A percentile compares a stretch with the other conserved stretches of the same genome.
phyloP scores from a whole-genome alignment of 2,888 invertebrate genomes.

The Acholoe squamosa region DNA sequence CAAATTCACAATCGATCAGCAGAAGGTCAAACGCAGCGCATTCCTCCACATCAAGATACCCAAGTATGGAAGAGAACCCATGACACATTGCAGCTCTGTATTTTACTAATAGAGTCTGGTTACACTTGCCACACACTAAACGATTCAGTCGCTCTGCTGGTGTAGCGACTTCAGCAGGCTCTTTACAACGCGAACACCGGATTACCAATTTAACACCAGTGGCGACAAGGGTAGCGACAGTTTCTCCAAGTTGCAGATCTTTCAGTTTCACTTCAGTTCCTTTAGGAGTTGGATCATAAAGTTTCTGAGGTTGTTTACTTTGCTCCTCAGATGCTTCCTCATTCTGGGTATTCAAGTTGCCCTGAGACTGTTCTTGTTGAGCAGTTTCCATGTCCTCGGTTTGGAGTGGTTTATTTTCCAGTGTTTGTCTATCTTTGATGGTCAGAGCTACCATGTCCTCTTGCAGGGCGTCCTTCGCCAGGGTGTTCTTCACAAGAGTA shows the following conservation, averaged over 20 bases:
- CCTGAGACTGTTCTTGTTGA: neutral
- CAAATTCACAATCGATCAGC: slow-evolving; percentile 79
- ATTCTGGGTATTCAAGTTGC: neutral
- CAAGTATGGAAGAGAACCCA: slow-evolving; percentile 79
- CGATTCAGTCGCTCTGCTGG: slow-evolving; percentile 75
- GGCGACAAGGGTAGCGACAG: slow-evolving; percentile 85
- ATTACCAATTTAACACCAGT: slow-evolving; percentile 76
- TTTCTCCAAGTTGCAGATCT: slow-evolving; percentile 89
- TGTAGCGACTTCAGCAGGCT: slow-evolving; percentile 75
- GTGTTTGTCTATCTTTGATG: neutral
- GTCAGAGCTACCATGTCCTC: too few relatives aligned
- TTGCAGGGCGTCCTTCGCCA: neutral
- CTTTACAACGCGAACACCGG: slow-evolving; percentile 80
- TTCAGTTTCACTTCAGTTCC: slow-evolving; percentile 83
- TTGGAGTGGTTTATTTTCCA: neutral
- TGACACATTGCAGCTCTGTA: slow-evolving; percentile 81
- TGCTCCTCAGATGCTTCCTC: slow-evolving; percentile 65
- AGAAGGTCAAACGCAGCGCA: slow-evolving; percentile 82
- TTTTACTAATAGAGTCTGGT: slow-evolving; percentile 74
- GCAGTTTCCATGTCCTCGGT: slow-evolving; percentile 39
- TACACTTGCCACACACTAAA: slow-evolving; percentile 80
- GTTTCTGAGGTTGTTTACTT: slow-evolving; percentile 56
- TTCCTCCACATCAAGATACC: slow-evolving; percentile 81
- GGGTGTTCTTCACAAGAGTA: neutral
- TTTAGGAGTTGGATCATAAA: slow-evolving; percentile 66